phyloP scores from a whole-genome alignment of 2,113 vertebrate genomes.

The Stictonetta naevosa region DNA sequence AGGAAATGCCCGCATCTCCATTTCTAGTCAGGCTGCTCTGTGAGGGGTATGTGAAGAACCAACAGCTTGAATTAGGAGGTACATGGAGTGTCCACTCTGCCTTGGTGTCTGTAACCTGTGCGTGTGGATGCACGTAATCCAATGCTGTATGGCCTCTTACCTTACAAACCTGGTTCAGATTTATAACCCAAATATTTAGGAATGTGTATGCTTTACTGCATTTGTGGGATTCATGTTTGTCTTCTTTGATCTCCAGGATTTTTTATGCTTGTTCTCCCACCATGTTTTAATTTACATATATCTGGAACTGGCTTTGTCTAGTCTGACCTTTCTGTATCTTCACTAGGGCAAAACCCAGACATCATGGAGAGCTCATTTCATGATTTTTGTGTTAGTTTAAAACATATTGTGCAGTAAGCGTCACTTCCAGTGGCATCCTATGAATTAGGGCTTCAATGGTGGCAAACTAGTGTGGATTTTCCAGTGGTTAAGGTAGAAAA shows the following conservation, averaged over 20 bases:
- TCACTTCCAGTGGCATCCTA: background rate
- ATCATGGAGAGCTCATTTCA: background rate
- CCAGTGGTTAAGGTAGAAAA: background rate
- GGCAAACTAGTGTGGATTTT: background rate
- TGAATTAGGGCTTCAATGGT: background rate
- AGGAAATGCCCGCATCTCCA: background rate
- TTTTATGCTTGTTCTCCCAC: background rate
- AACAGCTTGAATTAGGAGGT: background rate
- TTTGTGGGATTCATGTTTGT: background rate
- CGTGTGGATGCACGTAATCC: background rate
- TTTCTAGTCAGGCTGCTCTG: background rate
- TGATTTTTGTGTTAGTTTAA: background rate
- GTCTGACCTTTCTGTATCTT: background rate
- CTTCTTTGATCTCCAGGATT: background rate
- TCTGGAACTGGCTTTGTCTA: background rate
- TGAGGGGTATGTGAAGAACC: background rate
- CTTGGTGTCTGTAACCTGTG: background rate
- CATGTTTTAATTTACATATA: background rate
- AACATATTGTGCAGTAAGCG: background rate
- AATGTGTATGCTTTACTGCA: fast-evolving
- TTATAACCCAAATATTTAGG: background rate
- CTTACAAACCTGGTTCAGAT: background rate
- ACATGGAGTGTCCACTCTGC: background rate
- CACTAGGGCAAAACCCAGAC: background rate
- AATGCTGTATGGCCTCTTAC: background rate